A percentile compares a stretch with the other conserved stretches of the same genome.
phyloP scores from a whole-genome alignment of 2,797 vertebrate genomes.

The Nyctibius grandis region DNA sequence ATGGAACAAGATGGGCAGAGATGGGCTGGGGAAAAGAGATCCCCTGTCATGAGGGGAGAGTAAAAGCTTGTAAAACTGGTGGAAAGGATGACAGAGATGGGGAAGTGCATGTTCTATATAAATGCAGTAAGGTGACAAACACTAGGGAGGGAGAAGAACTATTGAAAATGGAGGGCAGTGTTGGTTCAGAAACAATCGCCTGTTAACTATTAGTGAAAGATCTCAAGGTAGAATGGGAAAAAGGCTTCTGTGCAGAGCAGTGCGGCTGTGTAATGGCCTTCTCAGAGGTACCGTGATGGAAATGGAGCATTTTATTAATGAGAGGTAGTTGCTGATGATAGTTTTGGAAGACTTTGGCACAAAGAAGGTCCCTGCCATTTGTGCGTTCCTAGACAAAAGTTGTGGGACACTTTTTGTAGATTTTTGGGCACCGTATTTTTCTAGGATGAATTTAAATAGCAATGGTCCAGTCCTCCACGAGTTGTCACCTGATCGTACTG shows the following conservation, averaged over 20 bases:
- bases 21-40: background rate
- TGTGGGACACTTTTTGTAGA: background rate
- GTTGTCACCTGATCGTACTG: background rate
- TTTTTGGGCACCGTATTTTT: background rate
- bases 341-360: background rate
- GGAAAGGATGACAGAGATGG: background rate
- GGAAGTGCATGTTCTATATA: background rate
- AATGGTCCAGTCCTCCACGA: background rate
- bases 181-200: background rate
- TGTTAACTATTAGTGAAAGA: background rate
- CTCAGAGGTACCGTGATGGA: background rate
- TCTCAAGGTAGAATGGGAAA: background rate
- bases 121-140: background rate
- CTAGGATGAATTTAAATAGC: background rate
- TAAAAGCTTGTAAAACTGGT: slow-evolving; percentile 7
- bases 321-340: background rate
- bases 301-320: background rate
- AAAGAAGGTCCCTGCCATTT: background rate
- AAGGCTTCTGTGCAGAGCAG: background rate
- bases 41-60: background rate
- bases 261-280: background rate
- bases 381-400: background rate
- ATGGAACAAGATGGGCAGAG: background rate
- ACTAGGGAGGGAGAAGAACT: background rate
- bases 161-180: slow-evolving; percentile 2